Percentiles rank a stretch among this genome's conserved stretches.
Evolutionary conservation across 2,113 vertebrate species (phyloP).

Genomic region (Pitta sordida): DNA sequence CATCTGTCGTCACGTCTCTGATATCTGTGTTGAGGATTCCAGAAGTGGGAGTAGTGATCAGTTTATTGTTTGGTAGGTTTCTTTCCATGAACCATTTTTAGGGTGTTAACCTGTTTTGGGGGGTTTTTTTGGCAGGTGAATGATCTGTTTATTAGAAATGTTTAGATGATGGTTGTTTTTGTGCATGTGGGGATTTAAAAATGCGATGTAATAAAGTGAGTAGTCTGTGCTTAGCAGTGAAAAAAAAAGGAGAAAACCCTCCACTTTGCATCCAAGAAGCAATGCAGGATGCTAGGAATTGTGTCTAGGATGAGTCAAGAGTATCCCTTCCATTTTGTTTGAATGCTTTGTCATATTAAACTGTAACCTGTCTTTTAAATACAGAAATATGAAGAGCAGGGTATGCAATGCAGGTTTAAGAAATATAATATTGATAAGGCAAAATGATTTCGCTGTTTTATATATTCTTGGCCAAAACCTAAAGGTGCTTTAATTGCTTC

Average conservation of each 20-base stretch:
- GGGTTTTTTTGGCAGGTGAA: neutral
- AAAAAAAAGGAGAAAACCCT: neutral
- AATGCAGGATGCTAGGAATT: neutral
- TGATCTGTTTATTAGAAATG: neutral
- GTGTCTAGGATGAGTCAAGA: neutral
- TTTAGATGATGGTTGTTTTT: neutral
- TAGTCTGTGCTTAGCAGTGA: neutral
- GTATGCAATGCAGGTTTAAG: neutral
- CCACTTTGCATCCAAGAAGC: neutral
- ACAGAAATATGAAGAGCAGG: neutral
- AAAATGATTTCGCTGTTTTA: neutral
- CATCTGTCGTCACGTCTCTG: slow-evolving; percentile 49
- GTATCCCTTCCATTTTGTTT: slow-evolving; percentile 53
- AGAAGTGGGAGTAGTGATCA: slow-evolving; percentile 61
- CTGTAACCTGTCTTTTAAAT: neutral
- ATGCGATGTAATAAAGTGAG: neutral
- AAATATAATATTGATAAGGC: neutral
- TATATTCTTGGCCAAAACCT: neutral
- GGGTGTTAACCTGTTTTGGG: slow-evolving; percentile 63
- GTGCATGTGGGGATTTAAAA: neutral
- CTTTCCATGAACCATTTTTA: slow-evolving; percentile 59
- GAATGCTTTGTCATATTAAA: slow-evolving; percentile 27
- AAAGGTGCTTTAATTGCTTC: neutral
- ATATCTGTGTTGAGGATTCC: slow-evolving; percentile 57
- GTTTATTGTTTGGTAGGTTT: slow-evolving; percentile 63